phyloP scores from a whole-genome alignment of 2,113 vertebrate genomes.

The Hucho hucho region DNA sequence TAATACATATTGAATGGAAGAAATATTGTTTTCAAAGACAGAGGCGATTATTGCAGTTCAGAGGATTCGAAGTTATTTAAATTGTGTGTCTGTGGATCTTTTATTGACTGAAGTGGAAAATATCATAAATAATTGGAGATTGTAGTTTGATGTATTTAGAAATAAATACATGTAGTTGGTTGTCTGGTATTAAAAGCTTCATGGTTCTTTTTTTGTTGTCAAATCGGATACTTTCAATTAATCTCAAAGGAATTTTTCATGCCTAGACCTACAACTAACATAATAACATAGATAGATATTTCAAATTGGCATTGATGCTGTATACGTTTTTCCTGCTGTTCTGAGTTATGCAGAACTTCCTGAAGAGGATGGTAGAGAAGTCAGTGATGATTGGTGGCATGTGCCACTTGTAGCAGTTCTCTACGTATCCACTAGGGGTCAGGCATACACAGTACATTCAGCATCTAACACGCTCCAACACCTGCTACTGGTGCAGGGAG shows the following conservation, averaged over 20 bases:
- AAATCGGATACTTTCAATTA: neutral
- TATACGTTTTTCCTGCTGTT: too few species aligned
- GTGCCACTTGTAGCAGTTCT: slow-evolving; percentile 49
- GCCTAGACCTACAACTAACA: too few species aligned
- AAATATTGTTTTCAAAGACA: slow-evolving; percentile 59
- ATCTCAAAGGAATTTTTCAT: too few species aligned
- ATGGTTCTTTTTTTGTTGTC: neutral
- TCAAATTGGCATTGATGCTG: too few species aligned
- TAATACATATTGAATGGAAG: slow-evolving; percentile 54
- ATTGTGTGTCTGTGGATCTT: slow-evolving; percentile 28
- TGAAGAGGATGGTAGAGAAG: too few species aligned
- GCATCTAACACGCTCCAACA: neutral
- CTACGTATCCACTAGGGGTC: slow-evolving; percentile 71
- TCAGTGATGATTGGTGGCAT: too few species aligned
- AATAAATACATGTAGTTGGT: slow-evolving; percentile 43
- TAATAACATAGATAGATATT: too few species aligned
- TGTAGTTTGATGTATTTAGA: slow-evolving; percentile 42
- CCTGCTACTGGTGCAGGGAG: neutral
- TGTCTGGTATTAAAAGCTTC: neutral
- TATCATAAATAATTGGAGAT: slow-evolving; percentile 47
- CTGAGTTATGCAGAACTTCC: too few species aligned
- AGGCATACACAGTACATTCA: slow-evolving; percentile 63
- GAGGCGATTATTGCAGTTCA: slow-evolving; percentile 36
- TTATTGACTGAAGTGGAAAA: slow-evolving; percentile 49
- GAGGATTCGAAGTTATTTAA: slow-evolving; percentile 46